Percentiles rank a stretch among this genome's conserved stretches.
phyloP scores from a whole-genome alignment of 2,888 invertebrate species.

The Notocelia uddmanniana region DNA sequence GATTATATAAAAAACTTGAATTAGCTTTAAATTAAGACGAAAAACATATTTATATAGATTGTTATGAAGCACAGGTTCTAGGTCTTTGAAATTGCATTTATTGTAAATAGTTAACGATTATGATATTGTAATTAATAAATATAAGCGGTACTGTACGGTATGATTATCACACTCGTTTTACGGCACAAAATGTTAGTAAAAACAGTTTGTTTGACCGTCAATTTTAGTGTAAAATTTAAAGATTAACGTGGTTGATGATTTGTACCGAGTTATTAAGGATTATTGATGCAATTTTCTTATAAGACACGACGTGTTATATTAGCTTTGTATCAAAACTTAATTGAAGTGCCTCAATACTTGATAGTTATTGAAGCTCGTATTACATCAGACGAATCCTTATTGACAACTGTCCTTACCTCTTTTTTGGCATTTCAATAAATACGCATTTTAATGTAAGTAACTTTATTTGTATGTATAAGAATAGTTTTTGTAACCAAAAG shows the following conservation, averaged over 20 bases:
- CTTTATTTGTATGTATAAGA: slow-evolving; percentile 39
- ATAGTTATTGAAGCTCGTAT: slow-evolving; percentile 37
- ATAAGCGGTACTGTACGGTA: slow-evolving; percentile 79
- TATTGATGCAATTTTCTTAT: slow-evolving; percentile 44
- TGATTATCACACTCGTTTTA: slow-evolving; percentile 83
- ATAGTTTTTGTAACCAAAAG: slow-evolving; percentile 37
- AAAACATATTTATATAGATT: slow-evolving; percentile 84
- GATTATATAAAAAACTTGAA: slow-evolving; percentile 70
- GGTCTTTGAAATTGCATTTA: slow-evolving; percentile 83
- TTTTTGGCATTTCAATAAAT: slow-evolving; percentile 38
- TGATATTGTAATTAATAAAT: slow-evolving; percentile 63
- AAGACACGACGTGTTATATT: slow-evolving; percentile 43
- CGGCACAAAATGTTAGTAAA: slow-evolving; percentile 83
- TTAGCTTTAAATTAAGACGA: slow-evolving; percentile 79
- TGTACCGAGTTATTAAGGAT: slow-evolving; percentile 63
- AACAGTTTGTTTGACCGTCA: slow-evolving; percentile 81
- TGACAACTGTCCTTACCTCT: slow-evolving; percentile 27
- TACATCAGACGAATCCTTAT: slow-evolving; percentile 26
- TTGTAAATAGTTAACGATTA: slow-evolving; percentile 82
- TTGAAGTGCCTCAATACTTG: slow-evolving; percentile 43
- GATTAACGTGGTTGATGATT: slow-evolving; percentile 71
- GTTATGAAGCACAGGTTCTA: slow-evolving; percentile 85
- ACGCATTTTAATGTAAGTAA: slow-evolving; percentile 40
- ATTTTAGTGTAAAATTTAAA: slow-evolving; percentile 77
- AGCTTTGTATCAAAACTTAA: slow-evolving; percentile 42